Evolutionary conservation across 2,113 vertebrate genomes (phyloP).

Genomic region (Phyllostomus hastatus): DNA sequence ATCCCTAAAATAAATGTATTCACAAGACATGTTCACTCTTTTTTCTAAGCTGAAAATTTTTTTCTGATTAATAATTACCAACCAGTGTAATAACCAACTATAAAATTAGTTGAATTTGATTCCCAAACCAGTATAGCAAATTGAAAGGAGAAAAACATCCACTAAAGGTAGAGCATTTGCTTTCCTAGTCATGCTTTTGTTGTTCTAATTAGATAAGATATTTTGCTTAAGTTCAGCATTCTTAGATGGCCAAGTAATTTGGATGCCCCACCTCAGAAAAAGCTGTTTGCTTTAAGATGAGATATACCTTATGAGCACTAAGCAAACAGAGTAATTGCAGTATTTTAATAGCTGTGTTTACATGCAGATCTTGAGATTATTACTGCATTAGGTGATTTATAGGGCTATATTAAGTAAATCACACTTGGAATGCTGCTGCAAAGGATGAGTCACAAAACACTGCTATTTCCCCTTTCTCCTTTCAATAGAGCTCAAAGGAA

Average conservation of each 20-base stretch:
- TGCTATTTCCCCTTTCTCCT: constrained; percentile 38
- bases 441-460: constrained; percentile 55
- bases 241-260: constrained; percentile 40
- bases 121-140: constrained; percentile 17
- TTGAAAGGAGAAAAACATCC: constrained; percentile 30
- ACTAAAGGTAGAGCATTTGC: not conserved
- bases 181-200: not conserved
- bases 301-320: constrained; percentile 47
- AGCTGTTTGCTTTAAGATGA: constrained; percentile 56
- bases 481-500: not conserved
- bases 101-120: constrained; percentile 45
- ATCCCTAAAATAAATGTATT: constrained; percentile 50
- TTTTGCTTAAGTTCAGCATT: constrained; percentile 36
- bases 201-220: not conserved
- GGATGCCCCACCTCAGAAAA: constrained; percentile 49
- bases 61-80: constrained; percentile 24
- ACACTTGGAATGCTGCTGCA: constrained; percentile 42
- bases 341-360: constrained; percentile 59
- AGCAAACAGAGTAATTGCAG: constrained; percentile 67
- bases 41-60: constrained; percentile 1
- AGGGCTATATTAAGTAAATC: constrained; percentile 60
- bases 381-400: constrained; percentile 58
- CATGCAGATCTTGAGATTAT: constrained; percentile 69
- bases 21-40: not conserved
- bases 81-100: not conserved